A percentile compares a stretch with the other conserved stretches of the same genome.
Conservation (phyloP, 2,888 invertebrate genomes). For the Hydraecia micacea region DNA sequence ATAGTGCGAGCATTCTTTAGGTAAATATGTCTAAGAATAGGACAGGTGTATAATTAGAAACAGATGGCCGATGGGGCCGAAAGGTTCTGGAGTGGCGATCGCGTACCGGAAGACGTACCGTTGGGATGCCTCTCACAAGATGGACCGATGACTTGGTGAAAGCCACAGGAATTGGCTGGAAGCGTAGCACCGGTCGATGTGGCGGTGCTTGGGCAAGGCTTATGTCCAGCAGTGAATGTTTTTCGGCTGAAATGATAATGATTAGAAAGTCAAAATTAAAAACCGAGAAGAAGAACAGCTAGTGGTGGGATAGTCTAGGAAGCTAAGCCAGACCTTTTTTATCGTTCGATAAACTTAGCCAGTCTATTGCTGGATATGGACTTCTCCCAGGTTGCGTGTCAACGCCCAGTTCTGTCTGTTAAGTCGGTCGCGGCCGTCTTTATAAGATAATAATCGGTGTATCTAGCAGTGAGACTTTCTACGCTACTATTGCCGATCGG, state of each 20-base stretch:
- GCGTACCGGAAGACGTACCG: background rate
- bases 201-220: background rate
- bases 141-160: background rate
- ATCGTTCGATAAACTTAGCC: background rate
- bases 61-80: background rate
- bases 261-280: background rate
- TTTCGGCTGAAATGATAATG: background rate
- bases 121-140: background rate
- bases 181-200: background rate
- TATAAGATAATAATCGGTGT: background rate
- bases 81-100: background rate
- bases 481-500: background rate
- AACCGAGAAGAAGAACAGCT: background rate
- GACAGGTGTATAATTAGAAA: background rate
- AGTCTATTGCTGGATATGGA: background rate
- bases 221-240: background rate
- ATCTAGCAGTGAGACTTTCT: background rate
- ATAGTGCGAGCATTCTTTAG: slow-evolving; percentile 97
- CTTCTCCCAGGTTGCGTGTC: too few species aligned
- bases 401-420: too few species aligned
- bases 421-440: background rate
- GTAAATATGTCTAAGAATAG: slow-evolving; percentile 68
- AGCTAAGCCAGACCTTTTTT: background rate
- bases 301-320: background rate
- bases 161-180: background rate